These are phyloP conservation scores for Antheraea yamamai DNA, from an alignment of 2,888 invertebrate genomes.

Conservation along the genomic window DNA sequence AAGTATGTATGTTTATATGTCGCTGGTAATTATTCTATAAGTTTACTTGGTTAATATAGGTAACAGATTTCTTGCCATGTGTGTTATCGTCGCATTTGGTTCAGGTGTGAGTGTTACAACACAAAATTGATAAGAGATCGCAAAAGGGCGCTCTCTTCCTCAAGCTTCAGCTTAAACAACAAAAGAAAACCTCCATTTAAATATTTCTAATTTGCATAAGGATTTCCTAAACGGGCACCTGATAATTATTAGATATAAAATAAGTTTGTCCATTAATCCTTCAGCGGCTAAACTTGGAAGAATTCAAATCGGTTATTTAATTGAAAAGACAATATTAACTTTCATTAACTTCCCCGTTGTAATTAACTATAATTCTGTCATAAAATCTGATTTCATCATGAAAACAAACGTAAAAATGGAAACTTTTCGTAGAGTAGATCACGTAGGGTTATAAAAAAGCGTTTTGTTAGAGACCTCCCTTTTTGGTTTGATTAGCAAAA, in stretches of 20 bases:
- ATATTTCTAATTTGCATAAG: neutral
- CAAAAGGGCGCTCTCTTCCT: neutral
- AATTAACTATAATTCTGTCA: constrained; percentile 16
- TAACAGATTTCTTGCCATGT: neutral
- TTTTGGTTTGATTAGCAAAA: neutral
- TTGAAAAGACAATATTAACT: neutral
- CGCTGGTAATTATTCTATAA: no score
- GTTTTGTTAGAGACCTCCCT: neutral
- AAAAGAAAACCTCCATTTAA: neutral
- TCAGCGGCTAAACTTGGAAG: neutral
- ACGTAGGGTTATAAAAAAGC: constrained; percentile 9
- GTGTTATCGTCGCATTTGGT: neutral
- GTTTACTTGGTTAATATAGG: neutral
- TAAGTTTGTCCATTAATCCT: neutral
- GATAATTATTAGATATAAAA: neutral
- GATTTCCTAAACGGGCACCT: neutral
- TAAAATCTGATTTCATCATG: neutral
- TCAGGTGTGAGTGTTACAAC: neutral
- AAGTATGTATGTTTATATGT: no score
- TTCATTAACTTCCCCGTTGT: neutral
- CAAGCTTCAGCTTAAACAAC: neutral
- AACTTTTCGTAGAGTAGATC: neutral
- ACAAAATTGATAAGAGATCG: neutral
- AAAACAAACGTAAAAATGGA: neutral
- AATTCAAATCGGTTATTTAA: neutral